Percentiles rank a stretch among this genome's conserved stretches.
These are phyloP conservation scores for Poeciliopsis infans DNA, from an alignment of 2,797 vertebrate genomes.

Conservation along the genomic window DNA sequence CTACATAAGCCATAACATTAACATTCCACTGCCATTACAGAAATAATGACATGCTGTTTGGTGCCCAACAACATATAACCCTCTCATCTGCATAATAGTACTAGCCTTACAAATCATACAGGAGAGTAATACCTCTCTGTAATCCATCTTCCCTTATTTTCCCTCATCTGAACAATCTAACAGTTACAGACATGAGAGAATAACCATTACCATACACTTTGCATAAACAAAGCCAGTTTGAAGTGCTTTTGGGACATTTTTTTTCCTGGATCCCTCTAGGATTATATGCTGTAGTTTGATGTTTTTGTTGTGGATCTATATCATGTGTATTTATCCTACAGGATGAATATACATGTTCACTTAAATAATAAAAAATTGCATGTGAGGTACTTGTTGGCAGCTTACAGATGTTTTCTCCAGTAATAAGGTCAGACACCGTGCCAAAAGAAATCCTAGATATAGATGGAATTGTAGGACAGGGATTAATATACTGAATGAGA, in stretches of 20 bases:
- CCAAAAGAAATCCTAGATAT: not conserved
- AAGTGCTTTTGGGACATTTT: conserved; percentile 43
- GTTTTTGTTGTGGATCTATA: conserved; percentile 16
- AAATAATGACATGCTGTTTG: conserved; percentile 68
- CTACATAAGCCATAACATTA: conserved; percentile 54
- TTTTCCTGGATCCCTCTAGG: conserved; percentile 24
- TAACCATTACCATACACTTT: conserved; percentile 54
- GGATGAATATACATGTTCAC: not conserved
- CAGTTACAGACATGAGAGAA: conserved; percentile 11
- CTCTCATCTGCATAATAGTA: conserved; percentile 74
- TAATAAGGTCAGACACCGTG: not conserved
- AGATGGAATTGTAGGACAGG: not conserved
- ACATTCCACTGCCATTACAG: conserved; percentile 56
- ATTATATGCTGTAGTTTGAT: conserved; percentile 20
- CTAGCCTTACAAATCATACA: conserved; percentile 48
- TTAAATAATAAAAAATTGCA: conserved; percentile 1
- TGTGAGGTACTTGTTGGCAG: not conserved
- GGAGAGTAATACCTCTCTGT: conserved; percentile 49
- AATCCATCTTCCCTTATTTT: conserved; percentile 62
- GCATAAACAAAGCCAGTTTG: conserved; percentile 49
- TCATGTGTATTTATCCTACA: not conserved
- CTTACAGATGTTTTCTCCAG: not conserved
- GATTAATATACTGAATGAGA: not conserved
- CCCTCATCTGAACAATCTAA: conserved; percentile 23
- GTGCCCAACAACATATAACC: conserved; percentile 64